Conservation (phyloP, 1,140 invertebrate genomes). For the Amphibalanus amphitrite region DNA sequence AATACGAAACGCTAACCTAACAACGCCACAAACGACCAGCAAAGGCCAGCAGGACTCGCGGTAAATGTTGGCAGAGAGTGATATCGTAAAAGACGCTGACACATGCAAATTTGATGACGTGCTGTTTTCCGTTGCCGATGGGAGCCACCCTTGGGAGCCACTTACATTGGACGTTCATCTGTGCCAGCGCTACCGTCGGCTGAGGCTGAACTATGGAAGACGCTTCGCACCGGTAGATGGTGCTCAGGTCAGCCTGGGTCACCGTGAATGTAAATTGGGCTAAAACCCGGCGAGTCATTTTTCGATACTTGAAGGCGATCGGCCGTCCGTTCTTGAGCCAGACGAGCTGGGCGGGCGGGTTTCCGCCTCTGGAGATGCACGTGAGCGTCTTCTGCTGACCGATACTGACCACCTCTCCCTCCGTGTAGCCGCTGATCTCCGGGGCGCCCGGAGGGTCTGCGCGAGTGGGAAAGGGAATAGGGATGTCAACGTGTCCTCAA, state of each 20-base stretch:
- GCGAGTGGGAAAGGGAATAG: too few species aligned
- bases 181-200: not conserved
- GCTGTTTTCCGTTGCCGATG: too few species aligned
- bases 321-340: constrained; percentile 84
- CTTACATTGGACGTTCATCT: not conserved
- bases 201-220: not conserved
- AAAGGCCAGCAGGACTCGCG: too few species aligned
- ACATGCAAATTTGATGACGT: too few species aligned
- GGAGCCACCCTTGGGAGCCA: too few species aligned
- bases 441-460: constrained; percentile 76
- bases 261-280: constrained; percentile 72
- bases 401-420: constrained; percentile 64
- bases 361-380: constrained; percentile 77
- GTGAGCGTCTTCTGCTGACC: constrained; percentile 71
- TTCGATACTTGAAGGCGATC: constrained; percentile 49
- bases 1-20: too few species aligned
- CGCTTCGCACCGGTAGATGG: constrained; percentile 72
- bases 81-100: too few species aligned
- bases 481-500: too few species aligned
- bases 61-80: too few species aligned
- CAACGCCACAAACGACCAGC: too few species aligned
- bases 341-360: constrained; percentile 77
- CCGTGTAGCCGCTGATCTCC: constrained; percentile 76
- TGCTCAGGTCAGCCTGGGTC: constrained; percentile 75
- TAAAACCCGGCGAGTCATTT: constrained; percentile 56